Conservation (phyloP, 2,888 invertebrate species). For the Apomyelois bistriatella region DNA sequence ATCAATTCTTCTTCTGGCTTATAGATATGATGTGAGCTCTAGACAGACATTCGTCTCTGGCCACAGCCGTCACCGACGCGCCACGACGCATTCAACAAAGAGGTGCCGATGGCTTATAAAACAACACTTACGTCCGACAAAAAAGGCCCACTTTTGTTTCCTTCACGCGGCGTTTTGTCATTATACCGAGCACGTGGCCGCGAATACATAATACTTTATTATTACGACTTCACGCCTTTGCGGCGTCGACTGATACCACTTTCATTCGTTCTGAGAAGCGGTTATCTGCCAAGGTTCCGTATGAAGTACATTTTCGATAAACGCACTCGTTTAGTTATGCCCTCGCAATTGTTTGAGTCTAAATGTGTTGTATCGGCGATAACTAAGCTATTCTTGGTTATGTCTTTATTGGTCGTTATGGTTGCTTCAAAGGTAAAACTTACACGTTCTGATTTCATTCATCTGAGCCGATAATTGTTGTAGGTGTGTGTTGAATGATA, state of each 20-base stretch:
- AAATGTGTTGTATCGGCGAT: not conserved
- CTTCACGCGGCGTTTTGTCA: constrained; percentile 62
- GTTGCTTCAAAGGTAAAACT: not conserved
- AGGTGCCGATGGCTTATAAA: constrained; percentile 65
- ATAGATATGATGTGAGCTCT: too few relatives aligned
- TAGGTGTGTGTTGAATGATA: too few relatives aligned
- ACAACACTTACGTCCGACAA: constrained; percentile 43
- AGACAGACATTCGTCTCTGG: not conserved
- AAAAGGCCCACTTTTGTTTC: constrained; percentile 67
- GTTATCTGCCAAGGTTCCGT: constrained; percentile 47
- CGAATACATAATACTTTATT: constrained; percentile 78
- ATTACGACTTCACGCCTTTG: constrained; percentile 75
- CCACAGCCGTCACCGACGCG: not conserved
- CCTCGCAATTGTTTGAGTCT: not conserved
- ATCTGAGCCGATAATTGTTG: not conserved
- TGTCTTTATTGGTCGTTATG: not conserved
- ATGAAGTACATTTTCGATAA: constrained; percentile 13
- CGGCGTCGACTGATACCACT: constrained; percentile 70
- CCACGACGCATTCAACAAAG: constrained; percentile 22
- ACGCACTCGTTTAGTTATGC: constrained; percentile 9
- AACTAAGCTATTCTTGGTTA: not conserved
- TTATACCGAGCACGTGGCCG: constrained; percentile 72
- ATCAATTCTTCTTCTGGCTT: too few relatives aligned
- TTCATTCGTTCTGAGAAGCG: constrained; percentile 70
- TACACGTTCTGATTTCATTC: not conserved